Evolutionary conservation across 2,113 vertebrate species (phyloP).

Genomic region (human (Homo sapiens)): GRCh38 chr12:26274001-26274500

Average conservation of each 20-base stretch:
- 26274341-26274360: not conserved
- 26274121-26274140: not conserved
- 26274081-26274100: not conserved
- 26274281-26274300: constrained; percentile 45
- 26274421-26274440: not conserved
- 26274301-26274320: not conserved
- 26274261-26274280: not conserved
- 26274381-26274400: not conserved
- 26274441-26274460: constrained; percentile 69
- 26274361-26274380: not conserved
- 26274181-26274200: constrained; percentile 34
- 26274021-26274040: not conserved
- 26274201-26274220: not conserved
- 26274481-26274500: not conserved
- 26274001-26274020: not conserved
- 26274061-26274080: not conserved
- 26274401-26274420: not conserved
- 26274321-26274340: not conserved
- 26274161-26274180: constrained; percentile 2
- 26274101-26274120: not conserved
- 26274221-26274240: not conserved
- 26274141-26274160: not conserved
- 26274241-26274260: not conserved
- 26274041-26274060: not conserved
- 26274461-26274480: constrained; percentile 17